phyloP scores from a whole-genome alignment of 2,113 vertebrate genomes.

The Sinocyclocheilus rhinocerous region DNA sequence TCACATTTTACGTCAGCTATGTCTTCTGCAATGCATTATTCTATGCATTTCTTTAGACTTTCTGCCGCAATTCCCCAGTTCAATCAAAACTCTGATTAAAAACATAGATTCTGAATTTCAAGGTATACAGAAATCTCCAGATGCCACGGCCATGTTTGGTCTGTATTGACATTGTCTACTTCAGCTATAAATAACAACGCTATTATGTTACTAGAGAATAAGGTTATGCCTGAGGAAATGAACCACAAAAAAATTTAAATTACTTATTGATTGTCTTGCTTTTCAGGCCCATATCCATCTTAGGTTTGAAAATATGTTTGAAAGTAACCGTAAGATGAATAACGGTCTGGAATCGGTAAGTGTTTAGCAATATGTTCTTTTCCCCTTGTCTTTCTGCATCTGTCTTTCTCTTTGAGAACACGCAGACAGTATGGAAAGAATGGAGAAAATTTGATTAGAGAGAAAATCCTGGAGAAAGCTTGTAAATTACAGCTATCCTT shows the following conservation, averaged over 20 bases:
- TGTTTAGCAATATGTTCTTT: background rate
- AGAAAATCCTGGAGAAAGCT: slow-evolving; percentile 54
- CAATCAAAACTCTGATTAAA: slow-evolving; percentile 4
- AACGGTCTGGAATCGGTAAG: slow-evolving; percentile 32
- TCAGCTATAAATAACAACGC: slow-evolving; percentile 48
- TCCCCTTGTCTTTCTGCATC: slow-evolving; percentile 16
- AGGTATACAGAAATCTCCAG: background rate
- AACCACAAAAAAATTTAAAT: slow-evolving; percentile 57
- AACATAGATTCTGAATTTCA: background rate
- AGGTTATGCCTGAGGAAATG: slow-evolving; percentile 43
- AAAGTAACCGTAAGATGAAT: slow-evolving; percentile 39
- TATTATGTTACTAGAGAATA: slow-evolving; percentile 24
- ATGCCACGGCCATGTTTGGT: background rate
- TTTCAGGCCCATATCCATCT: slow-evolving; percentile 41
- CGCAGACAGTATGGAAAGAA: slow-evolving; percentile 33
- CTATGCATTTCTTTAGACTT: background rate
- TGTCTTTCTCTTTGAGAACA: slow-evolving; percentile 31
- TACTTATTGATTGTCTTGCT: slow-evolving; percentile 51
- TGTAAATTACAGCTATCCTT: slow-evolving; percentile 51
- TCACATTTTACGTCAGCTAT: background rate
- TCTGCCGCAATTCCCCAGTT: background rate
- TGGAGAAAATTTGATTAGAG: slow-evolving; percentile 47
- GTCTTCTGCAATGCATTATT: background rate
- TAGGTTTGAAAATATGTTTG: slow-evolving; percentile 35
- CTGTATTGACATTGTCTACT: slow-evolving; percentile 28